Base-by-base conservation (phyloP, 2,113 vertebrate genomes). In the Kobus ellipsiprymnus region DNA sequence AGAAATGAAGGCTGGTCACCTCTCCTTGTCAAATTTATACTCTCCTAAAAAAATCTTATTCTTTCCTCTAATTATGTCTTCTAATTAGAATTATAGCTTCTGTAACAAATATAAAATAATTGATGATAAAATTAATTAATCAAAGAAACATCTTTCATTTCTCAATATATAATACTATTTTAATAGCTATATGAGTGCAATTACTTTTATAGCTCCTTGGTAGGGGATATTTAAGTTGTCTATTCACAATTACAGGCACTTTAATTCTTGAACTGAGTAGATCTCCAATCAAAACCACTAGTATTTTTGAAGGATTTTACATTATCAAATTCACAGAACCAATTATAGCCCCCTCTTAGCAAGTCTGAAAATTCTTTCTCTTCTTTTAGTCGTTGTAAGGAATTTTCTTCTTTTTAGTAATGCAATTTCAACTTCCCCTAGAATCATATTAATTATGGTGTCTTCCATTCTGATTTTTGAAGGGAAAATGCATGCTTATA, bases 1-100 rank as follows among this genome's bases (percentile, higher is more conserved):
- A 93, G 91, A 94, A 2, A 30, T 7, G 54, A 54, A 85, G 13
- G 7, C 57, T 77, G 62, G 83, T 92, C 87, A 95, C 50, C 60
- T 95, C 57, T 80, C 83, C 84, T 85, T 95, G 50, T 3, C 83
- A 96, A 71, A 93, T 94, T 82, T 67, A 83, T 96, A 48, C 44
- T 67, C 64, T 87, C 55, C 21, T 30, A 30, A 86, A 87, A 87
- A 50, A 52, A 21, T 7, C 2, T 57, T 40, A 74, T 78, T 87
- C 7, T 85, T 88, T 85, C 30, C 48, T 36, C 40, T 55, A 88
- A 67, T 89, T 88, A 80, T 81, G 80, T 88, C 74, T 90, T 77
- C 50, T 95, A 93, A 94, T 90, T 95, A 92, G 91, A 95, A 89
- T 44, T 36, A 86, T 30, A 25, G 7, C 3, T 62, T 80, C 15